Percentiles rank a stretch among this genome's conserved stretches.
Conservation (phyloP, 1,140 invertebrate species). For the Drosophila serrata region DNA sequence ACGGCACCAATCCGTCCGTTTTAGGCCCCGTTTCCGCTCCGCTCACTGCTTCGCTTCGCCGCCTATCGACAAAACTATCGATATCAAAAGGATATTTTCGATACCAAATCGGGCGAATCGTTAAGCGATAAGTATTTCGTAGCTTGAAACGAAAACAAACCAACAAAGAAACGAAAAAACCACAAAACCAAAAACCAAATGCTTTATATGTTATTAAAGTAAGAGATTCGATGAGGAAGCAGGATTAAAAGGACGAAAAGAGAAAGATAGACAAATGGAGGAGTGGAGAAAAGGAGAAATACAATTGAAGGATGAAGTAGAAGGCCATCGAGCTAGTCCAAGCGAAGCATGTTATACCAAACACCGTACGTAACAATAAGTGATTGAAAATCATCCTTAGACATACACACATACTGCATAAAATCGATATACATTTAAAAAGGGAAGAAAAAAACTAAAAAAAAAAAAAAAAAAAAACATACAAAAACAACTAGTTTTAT, state of each 20-base stretch:
- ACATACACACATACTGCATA: conserved; percentile 63
- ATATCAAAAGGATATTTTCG: conserved; percentile 5
- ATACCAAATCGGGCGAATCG: conserved; percentile 21
- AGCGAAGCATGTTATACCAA: conserved; percentile 78
- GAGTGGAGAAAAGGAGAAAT: conserved; percentile 1
- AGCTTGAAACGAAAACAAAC: conserved; percentile 11
- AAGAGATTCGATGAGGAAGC: conserved; percentile 1
- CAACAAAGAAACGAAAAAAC: background rate
- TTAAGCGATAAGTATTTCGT: conserved; percentile 28
- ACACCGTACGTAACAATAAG: conserved; percentile 85
- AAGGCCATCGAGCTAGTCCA: conserved; percentile 57
- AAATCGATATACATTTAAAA: conserved; percentile 61
- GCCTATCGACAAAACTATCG: conserved; percentile 19
- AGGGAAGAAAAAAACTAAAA: conserved; percentile 16
- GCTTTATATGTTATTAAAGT: conserved; percentile 70
- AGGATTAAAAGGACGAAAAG: conserved; percentile 3
- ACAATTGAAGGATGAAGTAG: background rate
- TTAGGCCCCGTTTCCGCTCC: conserved; percentile 43
- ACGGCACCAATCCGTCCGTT: conserved; percentile 57
- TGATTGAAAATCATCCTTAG: conserved; percentile 85
- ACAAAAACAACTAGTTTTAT: conserved; percentile 71
- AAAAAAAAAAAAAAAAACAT: conserved; percentile 36
- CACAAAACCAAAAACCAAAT: conserved; percentile 15
- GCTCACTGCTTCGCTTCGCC: conserved; percentile 35
- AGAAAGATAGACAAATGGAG: conserved; percentile 29